These are phyloP conservation scores for Watsonalla binaria DNA, from an alignment of 2,888 invertebrate genomes.

Conservation along the genomic window DNA sequence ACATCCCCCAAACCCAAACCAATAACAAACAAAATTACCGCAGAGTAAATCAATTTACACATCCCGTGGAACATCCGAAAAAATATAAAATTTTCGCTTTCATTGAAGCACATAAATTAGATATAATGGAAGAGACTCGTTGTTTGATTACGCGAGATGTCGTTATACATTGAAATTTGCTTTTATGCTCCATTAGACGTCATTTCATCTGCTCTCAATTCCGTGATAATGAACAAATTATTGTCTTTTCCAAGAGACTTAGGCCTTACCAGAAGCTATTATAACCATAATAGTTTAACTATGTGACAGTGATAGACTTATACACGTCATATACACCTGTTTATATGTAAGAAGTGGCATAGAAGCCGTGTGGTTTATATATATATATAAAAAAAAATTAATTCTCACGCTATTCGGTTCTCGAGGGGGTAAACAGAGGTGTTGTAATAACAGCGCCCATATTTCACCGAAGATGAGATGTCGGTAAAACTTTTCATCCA, in stretches of 20 bases:
- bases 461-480: too few relatives aligned
- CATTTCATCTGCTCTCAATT: constrained; percentile 6
- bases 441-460: too few relatives aligned
- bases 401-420: too few relatives aligned
- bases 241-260: background rate
- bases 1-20: background rate
- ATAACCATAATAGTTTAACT: too few relatives aligned
- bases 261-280: too few relatives aligned
- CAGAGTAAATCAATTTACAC: background rate
- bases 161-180: constrained; percentile 16
- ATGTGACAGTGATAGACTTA: too few relatives aligned
- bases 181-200: constrained; percentile 22
- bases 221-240: background rate
- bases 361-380: too few relatives aligned
- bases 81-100: constrained; percentile 3
- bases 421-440: too few relatives aligned
- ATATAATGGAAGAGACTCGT: constrained; percentile 4
- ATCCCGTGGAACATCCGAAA: background rate
- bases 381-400: too few relatives aligned
- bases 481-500: too few relatives aligned
- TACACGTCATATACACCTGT: too few relatives aligned
- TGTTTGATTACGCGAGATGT: constrained; percentile 11
- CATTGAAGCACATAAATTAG: constrained; percentile 6
- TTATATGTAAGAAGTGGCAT: too few relatives aligned
- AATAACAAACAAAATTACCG: background rate